Base-by-base conservation (phyloP, 2,113 vertebrate species). In the Mustela lutreola region DNA sequence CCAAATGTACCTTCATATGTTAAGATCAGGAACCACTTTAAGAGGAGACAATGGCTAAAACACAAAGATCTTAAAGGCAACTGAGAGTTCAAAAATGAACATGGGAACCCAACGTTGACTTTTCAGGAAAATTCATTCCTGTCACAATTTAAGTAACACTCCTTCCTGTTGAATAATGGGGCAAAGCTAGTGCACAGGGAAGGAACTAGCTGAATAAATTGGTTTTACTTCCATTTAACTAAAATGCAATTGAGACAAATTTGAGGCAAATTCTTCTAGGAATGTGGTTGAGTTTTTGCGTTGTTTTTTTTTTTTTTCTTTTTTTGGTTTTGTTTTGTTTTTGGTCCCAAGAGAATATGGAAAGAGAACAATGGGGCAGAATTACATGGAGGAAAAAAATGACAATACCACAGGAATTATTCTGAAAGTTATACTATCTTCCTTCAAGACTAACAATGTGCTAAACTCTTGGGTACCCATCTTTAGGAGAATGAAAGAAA, bases 91-190 rank as follows among this genome's bases (percentile, higher is more conserved):
- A 79, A 94, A 45, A 95, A 67, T 84, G 4, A 93, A 75, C 42
- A 76, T 70, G 65, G 19, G 6, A n/a, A 4, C 16, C 4, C 5
- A 56, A 73, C 18, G 14, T 7, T 90, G 42, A 79, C 6, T 36
- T 73, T 85, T 83, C 65, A 83, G 19, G 9, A 58, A 83, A 83
- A 90, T 63, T 90, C 16, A 79, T 94, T 95, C 96, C 19, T 71
- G 65, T 53, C 33, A 83, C 28, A 87, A 89, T 45, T 28, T 39
- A 92, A 92, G 33, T 75, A 71, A 78, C 9, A 92, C 19, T 89
- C 92, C n/a, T 26, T 89, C 33, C n/a, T 92, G 12, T 39, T 83
- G 75, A 90, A 87, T 94, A 93, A 88, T 76, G 36, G 33, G 8
- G 11, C 70, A 62, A 5, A 19, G 16, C 56, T 83, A 15, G 45